Base-by-base conservation (phyloP, 2,888 invertebrate species). In the Geotrupes spiniger region DNA sequence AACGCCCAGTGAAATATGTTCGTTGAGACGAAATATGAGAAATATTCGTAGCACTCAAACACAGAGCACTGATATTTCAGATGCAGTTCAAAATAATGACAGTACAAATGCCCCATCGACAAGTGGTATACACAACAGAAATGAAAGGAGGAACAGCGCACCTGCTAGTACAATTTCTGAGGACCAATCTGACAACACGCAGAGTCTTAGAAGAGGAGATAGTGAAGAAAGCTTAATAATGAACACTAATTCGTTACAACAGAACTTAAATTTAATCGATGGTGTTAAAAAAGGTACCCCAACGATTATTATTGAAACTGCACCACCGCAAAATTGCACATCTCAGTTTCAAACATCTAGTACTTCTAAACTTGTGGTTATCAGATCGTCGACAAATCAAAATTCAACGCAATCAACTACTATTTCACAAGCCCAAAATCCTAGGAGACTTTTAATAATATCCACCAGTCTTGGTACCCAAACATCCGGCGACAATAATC, bases 151-250 rank as follows among this genome's bases (percentile, higher is more conserved):
- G 5, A 42, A 42, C 10, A 42, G 42, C 17, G 42, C 42, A 16
- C 42, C 42, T 46, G 4, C 46, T 47, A 8, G 39, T 42, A 31
- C 51, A 40, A 43, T 47, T 45, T 0, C 47, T 54, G 2, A 56
- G 56, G 31, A 55, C 46, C 29, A 48, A 63, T n/a, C 51, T 65
- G 8, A 61, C 62, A n/a, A 65, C 64, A 2, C 65, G 63, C 40
- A 50, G 60, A 25, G 63, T 65, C 26, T 58, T 63, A 40, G 57
- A 57, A 4, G 59, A 62, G 15, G 56, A 40, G 39, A 61, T 57
- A 37, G 33, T 15, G 33, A 33, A 33, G 33, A 33, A 15, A 33
- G 15, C 9, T 33, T 33, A 9, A 14, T 33, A 11, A 3, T 2
- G 4, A 33, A 33, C 2, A 33, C 4, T 2, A 15, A 8, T 9